Conservation (phyloP, 1,140 invertebrate genomes). For the Diploscapter pachys region DNA sequence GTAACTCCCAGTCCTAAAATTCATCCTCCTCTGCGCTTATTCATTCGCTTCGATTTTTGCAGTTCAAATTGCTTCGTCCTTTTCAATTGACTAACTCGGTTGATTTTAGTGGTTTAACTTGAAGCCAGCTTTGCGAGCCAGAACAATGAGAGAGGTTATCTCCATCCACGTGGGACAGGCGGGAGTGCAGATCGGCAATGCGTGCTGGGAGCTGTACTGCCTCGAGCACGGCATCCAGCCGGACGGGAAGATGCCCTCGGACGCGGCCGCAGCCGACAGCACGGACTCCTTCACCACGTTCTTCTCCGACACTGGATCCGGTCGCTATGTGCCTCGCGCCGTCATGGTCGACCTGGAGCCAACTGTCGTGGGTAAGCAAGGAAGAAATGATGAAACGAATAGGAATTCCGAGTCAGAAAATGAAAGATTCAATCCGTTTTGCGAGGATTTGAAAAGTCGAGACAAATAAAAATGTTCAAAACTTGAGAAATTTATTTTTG, state of each 20-base stretch:
- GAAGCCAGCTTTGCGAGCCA: no score
- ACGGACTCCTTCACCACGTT: conserved; percentile 74
- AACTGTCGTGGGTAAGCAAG: conserved; percentile 59
- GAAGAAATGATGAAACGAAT: background rate
- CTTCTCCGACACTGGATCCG: conserved; percentile 70
- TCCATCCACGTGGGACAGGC: conserved; percentile 63
- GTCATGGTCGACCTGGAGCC: conserved; percentile 63
- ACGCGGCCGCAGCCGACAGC: conserved; percentile 49
- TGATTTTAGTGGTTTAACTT: no score
- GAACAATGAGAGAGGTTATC: conserved; percentile 61
- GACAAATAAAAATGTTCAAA: no score
- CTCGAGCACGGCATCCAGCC: conserved; percentile 62
- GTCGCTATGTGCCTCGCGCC: conserved; percentile 63
- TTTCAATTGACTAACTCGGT: no score
- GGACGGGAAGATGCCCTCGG: conserved; percentile 58
- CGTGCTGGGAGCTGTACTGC: conserved; percentile 68
- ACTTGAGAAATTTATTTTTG: no score
- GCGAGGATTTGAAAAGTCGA: no score
- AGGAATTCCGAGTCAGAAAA: no score
- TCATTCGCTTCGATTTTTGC: no score
- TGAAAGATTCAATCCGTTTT: no score
- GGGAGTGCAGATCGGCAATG: conserved; percentile 65
- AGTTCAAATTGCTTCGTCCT: no score
- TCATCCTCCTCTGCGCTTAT: no score
- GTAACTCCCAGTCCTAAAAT: no score